A percentile compares a stretch with the other conserved stretches of the same genome.
phyloP scores from a whole-genome alignment of 2,888 invertebrate genomes.

The Folsomia manolachei region DNA sequence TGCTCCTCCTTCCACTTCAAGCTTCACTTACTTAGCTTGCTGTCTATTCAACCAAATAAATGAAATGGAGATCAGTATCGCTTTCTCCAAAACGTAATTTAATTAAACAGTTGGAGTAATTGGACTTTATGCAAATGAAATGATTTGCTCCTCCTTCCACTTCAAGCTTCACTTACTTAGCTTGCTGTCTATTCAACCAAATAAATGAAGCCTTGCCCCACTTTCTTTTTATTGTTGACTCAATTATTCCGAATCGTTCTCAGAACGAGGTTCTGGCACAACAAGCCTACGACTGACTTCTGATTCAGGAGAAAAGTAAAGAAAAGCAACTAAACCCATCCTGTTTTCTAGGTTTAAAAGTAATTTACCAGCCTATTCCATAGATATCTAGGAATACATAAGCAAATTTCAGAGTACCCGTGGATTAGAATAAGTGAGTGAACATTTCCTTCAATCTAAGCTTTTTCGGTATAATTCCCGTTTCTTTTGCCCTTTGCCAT shows the following conservation, averaged over 20 bases:
- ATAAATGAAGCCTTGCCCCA: not conserved
- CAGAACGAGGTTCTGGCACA: not conserved
- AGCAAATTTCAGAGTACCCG: too few relatives aligned
- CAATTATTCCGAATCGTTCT: not conserved
- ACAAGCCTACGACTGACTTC: too few relatives aligned
- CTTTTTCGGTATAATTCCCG: too few relatives aligned
- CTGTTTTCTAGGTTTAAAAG: too few relatives aligned
- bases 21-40: not conserved
- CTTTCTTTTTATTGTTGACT: not conserved
- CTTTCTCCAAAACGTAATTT: constrained; percentile 9
- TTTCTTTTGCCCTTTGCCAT: too few relatives aligned
- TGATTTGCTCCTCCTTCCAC: not conserved
- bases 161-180: not conserved
- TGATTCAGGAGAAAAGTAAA: not conserved
- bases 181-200: not conserved
- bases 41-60: not conserved
- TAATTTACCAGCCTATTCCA: too few relatives aligned
- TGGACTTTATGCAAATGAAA: constrained; percentile 18
- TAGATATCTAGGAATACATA: too few relatives aligned
- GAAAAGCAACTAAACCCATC: too few relatives aligned
- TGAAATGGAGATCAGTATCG: not conserved
- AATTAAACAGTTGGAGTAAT: constrained; percentile 19
- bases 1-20: not conserved
- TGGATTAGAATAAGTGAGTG: too few relatives aligned
- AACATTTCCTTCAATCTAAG: too few relatives aligned